phyloP scores from a whole-genome alignment of 1,140 invertebrate species.

The Drosophila arawakana region DNA sequence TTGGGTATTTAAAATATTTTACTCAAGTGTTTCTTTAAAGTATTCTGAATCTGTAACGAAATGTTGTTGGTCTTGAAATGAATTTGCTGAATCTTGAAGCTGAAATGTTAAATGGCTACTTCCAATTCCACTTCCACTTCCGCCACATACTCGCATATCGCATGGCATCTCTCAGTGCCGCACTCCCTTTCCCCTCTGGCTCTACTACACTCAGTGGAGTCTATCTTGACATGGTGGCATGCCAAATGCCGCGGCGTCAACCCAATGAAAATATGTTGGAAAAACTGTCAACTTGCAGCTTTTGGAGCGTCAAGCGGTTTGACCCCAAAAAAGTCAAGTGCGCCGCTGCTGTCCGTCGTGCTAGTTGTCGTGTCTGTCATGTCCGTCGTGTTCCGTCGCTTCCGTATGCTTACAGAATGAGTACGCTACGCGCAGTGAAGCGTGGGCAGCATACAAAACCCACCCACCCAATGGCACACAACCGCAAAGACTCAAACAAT shows the following conservation, averaged over 20 bases:
- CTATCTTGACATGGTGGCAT: constrained; percentile 21
- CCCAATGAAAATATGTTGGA: constrained; percentile 42
- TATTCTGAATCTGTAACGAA: background rate
- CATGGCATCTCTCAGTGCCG: background rate
- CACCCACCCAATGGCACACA: constrained; percentile 46
- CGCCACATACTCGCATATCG: constrained; percentile 18
- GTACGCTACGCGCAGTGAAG: constrained; percentile 17
- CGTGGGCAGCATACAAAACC: constrained; percentile 18
- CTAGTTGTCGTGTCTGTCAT: constrained; percentile 1
- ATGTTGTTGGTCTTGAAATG: constrained; percentile 7
- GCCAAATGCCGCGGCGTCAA: constrained; percentile 15
- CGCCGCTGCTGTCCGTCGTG: constrained; percentile 27
- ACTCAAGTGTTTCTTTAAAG: constrained; percentile 1
- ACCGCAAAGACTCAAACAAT: constrained; percentile 19
- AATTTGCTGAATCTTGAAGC: constrained; percentile 17
- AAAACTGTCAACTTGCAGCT: constrained; percentile 53
- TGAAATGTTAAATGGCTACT: constrained; percentile 34
- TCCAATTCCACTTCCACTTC: constrained; percentile 28
- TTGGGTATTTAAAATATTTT: too few relatives aligned
- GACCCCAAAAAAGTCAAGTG: constrained; percentile 81
- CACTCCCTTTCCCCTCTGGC: background rate
- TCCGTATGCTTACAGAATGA: background rate
- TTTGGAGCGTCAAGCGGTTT: constrained; percentile 66
- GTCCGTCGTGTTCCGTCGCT: constrained; percentile 8
- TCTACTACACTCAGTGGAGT: constrained; percentile 1